phyloP scores from a whole-genome alignment of 2,113 vertebrate species.

The Raja brachyura region DNA sequence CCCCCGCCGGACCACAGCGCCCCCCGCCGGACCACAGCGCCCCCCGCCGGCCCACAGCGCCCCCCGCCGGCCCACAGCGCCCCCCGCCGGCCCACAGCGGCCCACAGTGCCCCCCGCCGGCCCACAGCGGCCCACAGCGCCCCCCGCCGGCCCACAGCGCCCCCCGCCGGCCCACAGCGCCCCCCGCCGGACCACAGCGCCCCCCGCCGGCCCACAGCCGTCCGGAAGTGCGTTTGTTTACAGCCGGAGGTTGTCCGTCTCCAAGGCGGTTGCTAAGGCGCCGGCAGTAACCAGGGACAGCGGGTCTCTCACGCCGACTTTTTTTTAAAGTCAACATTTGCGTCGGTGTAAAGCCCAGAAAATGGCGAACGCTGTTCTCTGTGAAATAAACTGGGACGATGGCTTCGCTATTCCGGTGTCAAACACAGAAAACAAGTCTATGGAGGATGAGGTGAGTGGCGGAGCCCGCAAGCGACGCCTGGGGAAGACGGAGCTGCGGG shows the following conservation, averaged over 20 bases:
- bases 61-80: too few relatives aligned
- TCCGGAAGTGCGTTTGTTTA: conserved; percentile 48
- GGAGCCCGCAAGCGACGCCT: background rate
- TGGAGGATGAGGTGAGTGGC: conserved; percentile 68
- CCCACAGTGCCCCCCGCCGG: too few relatives aligned
- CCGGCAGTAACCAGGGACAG: background rate
- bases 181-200: background rate
- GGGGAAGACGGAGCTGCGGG: background rate
- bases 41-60: too few relatives aligned
- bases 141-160: background rate
- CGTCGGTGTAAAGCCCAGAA: background rate
- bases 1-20: background rate
- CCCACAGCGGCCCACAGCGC: too few relatives aligned
- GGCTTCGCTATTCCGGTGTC: conserved; percentile 70
- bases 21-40: background rate
- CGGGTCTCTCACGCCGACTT: background rate
- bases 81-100: too few relatives aligned
- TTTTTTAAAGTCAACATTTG: background rate
- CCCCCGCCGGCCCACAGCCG: background rate
- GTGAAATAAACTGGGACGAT: conserved; percentile 67
- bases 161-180: background rate
- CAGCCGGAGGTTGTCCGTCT: conserved; percentile 39
- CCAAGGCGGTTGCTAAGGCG: conserved; percentile 52
- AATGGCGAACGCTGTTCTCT: conserved; percentile 53
- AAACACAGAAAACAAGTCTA: conserved; percentile 65